Conservation (phyloP, 2,888 invertebrate genomes). For the Capitulum mitella region DNA sequence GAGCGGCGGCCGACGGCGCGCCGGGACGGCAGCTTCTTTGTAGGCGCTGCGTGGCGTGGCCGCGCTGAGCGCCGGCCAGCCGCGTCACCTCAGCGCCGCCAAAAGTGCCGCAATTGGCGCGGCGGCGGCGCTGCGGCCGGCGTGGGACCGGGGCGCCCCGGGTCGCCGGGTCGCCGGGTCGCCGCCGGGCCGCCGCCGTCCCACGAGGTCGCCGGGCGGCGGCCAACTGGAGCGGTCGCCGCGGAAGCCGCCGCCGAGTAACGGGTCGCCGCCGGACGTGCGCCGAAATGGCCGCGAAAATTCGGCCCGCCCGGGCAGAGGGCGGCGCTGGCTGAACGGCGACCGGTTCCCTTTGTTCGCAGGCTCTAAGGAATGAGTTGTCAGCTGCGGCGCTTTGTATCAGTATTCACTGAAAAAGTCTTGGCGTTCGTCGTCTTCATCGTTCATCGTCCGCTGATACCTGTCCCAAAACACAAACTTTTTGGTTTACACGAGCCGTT, state of each 20-base stretch:
- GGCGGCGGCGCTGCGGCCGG: not conserved
- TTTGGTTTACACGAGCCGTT: no score
- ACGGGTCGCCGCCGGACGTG: not conserved
- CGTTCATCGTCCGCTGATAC: no score
- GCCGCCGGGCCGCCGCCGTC: not conserved
- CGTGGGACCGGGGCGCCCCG: not conserved
- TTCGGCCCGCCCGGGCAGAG: not conserved
- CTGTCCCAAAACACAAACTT: no score
- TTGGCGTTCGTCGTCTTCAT: no score
- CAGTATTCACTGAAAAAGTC: no score
- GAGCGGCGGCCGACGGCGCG: not conserved
- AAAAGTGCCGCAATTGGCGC: not conserved
- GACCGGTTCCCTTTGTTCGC: no score
- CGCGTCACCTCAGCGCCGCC: not conserved
- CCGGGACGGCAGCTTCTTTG: not conserved
- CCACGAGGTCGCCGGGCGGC: not conserved
- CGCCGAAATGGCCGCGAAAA: not conserved
- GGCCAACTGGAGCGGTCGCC: not conserved
- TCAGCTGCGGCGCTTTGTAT: no score
- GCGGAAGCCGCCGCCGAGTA: not conserved
- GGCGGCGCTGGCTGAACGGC: not conserved
- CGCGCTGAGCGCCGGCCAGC: no score
- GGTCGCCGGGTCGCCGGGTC: not conserved
- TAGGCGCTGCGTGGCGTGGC: not conserved
- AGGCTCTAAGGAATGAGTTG: no score